Conservation (phyloP, 2,888 invertebrate species). For the Idaea biselata region DNA sequence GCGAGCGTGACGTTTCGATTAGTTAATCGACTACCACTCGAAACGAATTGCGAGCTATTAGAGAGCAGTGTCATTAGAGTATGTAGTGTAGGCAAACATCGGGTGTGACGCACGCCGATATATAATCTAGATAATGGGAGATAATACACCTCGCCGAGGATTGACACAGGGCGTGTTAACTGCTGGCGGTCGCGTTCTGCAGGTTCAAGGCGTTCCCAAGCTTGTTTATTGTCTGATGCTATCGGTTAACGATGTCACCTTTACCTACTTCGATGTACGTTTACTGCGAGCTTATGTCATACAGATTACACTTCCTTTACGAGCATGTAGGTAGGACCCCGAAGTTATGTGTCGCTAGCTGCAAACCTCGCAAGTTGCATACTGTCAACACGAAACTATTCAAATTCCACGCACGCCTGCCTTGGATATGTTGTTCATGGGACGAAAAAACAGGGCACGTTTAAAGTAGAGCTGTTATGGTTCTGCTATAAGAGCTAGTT, state of each 20-base stretch:
- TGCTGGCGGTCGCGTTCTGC: constrained; percentile 8
- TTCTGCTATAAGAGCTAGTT: no score
- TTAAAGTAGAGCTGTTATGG: no score
- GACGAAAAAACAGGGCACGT: no score
- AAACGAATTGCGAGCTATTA: neutral
- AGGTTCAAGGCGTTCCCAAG: constrained; percentile 14
- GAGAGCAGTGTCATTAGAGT: neutral
- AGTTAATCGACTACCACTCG: neutral
- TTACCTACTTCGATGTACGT: neutral
- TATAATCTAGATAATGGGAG: constrained; percentile 23
- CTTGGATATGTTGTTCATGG: no score
- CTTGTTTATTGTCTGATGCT: constrained; percentile 8
- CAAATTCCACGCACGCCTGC: no score
- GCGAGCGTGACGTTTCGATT: neutral
- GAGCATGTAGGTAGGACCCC: neutral
- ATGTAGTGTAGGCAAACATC: neutral
- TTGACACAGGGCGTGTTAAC: constrained; percentile 28
- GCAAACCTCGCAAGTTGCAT: neutral
- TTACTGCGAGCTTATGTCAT: neutral
- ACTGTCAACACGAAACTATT: neutral
- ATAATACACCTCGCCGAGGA: constrained; percentile 17
- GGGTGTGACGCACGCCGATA: constrained; percentile 10
- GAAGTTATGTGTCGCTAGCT: neutral
- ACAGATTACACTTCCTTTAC: neutral
- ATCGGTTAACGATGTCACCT: constrained; percentile 6